Evolutionary conservation across 2,888 invertebrate species (phyloP).

Genomic region (Cryptocephalus moraei): DNA sequence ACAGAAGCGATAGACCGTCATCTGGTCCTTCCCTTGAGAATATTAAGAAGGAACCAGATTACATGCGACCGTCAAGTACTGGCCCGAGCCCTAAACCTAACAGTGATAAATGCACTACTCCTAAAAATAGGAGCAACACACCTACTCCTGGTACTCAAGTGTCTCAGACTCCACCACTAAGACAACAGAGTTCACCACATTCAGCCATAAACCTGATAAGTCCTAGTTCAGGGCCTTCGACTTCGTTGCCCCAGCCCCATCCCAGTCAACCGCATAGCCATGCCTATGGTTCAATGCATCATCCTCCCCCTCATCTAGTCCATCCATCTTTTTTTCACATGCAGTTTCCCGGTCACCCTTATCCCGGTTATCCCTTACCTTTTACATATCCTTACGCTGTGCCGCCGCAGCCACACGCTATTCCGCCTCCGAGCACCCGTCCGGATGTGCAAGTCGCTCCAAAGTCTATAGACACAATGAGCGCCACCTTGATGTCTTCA

Average conservation of each 20-base stretch:
- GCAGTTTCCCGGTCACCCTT: constrained; percentile 55
- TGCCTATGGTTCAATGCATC: constrained; percentile 49
- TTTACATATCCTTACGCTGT: constrained; percentile 64
- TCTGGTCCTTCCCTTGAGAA: constrained; percentile 57
- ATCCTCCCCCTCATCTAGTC: constrained; percentile 49
- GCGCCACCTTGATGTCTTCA: constrained; percentile 56
- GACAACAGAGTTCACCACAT: constrained; percentile 40
- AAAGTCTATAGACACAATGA: constrained; percentile 43
- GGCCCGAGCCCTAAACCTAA: constrained; percentile 29
- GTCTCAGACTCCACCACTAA: constrained; percentile 39
- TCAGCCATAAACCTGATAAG: constrained; percentile 55
- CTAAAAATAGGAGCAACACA: constrained; percentile 28
- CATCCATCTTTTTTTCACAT: constrained; percentile 57
- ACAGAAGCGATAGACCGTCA: constrained; percentile 36
- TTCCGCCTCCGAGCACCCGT: constrained; percentile 48
- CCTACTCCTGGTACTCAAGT: constrained; percentile 27
- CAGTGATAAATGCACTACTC: constrained; percentile 29
- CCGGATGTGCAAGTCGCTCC: constrained; percentile 20
- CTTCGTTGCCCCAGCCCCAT: constrained; percentile 54
- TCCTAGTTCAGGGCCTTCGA: constrained; percentile 41
- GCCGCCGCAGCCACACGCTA: constrained; percentile 64
- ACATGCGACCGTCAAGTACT: constrained; percentile 31
- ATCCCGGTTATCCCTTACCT: constrained; percentile 59
- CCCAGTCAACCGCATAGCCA: constrained; percentile 47
- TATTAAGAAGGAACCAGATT: constrained; percentile 66